A percentile compares a stretch with the other conserved stretches of the same genome.
phyloP scores from a whole-genome alignment of 2,797 vertebrate genomes.

The Cossypha niveicapilla region DNA sequence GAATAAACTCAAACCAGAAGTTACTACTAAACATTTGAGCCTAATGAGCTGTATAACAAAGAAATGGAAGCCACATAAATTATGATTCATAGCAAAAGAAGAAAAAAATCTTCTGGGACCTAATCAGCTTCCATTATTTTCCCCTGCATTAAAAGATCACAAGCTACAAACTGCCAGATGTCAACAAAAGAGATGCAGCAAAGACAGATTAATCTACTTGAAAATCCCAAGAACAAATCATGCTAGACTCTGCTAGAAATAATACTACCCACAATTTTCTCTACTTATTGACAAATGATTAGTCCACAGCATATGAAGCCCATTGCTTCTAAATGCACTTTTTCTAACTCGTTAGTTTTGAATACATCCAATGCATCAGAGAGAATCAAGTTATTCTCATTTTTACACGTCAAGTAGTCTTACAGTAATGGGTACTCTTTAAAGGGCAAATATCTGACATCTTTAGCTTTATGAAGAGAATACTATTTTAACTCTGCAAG shows the following conservation, averaged over 20 bases:
- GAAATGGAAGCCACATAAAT: not conserved
- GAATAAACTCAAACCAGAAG: not conserved
- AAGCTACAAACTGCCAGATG: not conserved
- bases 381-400: not conserved
- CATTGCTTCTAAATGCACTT: not conserved
- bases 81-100: not conserved
- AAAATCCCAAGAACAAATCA: not conserved
- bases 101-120: not conserved
- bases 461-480: not conserved
- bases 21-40: not conserved
- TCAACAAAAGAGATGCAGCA: not conserved
- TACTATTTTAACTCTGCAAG: not conserved
- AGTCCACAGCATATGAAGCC: not conserved
- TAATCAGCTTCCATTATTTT: not conserved
- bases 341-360: not conserved
- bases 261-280: not conserved
- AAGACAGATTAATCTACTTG: not conserved
- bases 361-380: not conserved
- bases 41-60: not conserved
- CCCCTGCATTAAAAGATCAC: not conserved
- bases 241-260: not conserved
- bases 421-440: not conserved
- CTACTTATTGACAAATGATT: not conserved
- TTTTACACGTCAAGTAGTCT: not conserved
- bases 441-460: not conserved